These are phyloP conservation scores for Galerucella pusilla DNA, from an alignment of 2,888 invertebrate genomes.

Conservation along the genomic window DNA sequence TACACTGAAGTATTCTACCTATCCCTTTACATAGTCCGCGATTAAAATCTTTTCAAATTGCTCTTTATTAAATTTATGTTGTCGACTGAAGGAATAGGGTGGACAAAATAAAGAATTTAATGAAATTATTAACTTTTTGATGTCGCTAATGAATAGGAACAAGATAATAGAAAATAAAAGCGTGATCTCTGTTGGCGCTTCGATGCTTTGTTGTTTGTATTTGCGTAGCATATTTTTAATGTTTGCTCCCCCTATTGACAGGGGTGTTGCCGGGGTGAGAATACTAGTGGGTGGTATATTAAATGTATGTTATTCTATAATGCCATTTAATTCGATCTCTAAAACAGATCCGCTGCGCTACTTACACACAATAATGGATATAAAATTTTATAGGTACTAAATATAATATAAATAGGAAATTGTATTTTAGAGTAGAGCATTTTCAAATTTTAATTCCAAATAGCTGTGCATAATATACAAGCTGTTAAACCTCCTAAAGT, in stretches of 20 bases:
- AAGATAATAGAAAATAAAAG: constrained; percentile 43
- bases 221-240: constrained; percentile 27
- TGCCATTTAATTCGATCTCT: background rate
- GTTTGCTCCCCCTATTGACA: constrained; percentile 9
- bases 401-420: no score
- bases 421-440: no score
- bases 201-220: constrained; percentile 24
- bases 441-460: no score
- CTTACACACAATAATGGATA: no score
- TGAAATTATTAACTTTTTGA: constrained; percentile 54
- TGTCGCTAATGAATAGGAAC: constrained; percentile 52
- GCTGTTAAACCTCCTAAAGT: no score
- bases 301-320: constrained; percentile 9
- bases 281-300: constrained; percentile 10
- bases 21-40: constrained; percentile 30
- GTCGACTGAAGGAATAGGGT: constrained; percentile 47
- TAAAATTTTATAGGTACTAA: no score
- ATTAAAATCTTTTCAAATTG: constrained; percentile 41
- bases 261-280: constrained; percentile 28
- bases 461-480: no score
- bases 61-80: constrained; percentile 44
- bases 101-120: constrained; percentile 49
- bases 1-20: constrained; percentile 18
- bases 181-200: constrained; percentile 28
- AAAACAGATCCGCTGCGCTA: background rate